Conservation (phyloP, 2,797 vertebrate species). For the Tiaroga cobitis region DNA sequence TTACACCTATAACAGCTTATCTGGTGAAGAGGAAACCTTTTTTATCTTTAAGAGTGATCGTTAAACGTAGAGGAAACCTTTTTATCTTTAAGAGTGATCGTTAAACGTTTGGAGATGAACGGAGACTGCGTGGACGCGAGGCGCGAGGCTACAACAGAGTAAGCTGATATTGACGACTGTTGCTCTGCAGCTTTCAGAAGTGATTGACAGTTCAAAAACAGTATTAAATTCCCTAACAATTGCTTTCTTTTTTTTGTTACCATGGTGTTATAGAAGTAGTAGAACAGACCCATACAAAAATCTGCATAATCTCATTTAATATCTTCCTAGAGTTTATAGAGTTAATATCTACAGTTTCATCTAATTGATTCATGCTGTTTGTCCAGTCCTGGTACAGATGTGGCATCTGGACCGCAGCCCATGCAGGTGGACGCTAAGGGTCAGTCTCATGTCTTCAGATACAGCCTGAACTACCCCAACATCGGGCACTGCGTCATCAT, state of each 20-base stretch:
- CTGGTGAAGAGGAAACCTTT: not conserved
- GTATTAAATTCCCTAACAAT: not conserved
- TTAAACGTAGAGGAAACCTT: not conserved
- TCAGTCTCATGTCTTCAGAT: conserved; percentile 72
- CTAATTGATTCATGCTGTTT: not conserved
- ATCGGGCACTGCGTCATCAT: conserved; percentile 93
- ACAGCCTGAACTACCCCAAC: conserved; percentile 84
- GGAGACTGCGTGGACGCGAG: conserved; percentile 71
- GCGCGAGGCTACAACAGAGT: conserved; percentile 63
- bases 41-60: conserved; percentile 2
- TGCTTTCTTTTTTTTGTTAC: not conserved
- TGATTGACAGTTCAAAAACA: not conserved
- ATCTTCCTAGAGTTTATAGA: not conserved
- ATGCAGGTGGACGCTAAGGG: conserved; percentile 72
- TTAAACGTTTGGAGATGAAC: conserved; percentile 34
- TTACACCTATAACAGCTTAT: not conserved
- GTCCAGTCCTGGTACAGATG: conserved; percentile 36
- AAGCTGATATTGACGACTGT: conserved; percentile 58
- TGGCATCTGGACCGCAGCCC: conserved; percentile 9
- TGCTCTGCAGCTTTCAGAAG: conserved; percentile 35
- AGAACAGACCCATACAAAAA: not conserved
- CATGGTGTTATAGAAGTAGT: not conserved
- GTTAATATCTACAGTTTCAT: not conserved
- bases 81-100: not conserved
- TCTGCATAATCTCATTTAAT: not conserved